A percentile compares a stretch with the other conserved stretches of the same genome.
Evolutionary conservation across 2,113 vertebrate species (phyloP).

Genomic region (Gorsachius goisagi): DNA sequence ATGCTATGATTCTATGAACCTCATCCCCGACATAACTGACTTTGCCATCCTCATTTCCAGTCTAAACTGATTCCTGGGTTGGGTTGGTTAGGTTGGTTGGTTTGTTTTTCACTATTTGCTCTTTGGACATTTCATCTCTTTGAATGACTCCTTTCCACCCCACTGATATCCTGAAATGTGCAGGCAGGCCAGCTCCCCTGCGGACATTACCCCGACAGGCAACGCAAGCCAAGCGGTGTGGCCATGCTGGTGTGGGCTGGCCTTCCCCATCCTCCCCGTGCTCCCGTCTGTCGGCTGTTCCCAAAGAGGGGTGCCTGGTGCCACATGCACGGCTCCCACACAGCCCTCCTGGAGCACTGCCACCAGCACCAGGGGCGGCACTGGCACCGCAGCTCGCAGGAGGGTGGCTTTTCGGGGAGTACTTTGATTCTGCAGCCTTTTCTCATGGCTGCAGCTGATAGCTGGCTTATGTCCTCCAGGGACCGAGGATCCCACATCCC

Average conservation of each 20-base stretch:
- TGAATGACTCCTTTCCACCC: background rate
- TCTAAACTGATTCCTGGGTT: background rate
- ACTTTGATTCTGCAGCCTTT: no score
- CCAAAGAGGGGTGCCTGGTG: background rate
- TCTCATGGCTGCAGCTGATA: background rate
- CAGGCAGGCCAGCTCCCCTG: background rate
- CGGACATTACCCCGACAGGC: background rate
- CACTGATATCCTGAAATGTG: background rate
- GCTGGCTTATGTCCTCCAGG: background rate
- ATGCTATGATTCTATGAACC: no score
- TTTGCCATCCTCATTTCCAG: background rate
- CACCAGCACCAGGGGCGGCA: fast-evolving
- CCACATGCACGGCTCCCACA: fast-evolving
- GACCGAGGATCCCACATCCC: fast-evolving
- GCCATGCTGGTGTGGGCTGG: background rate
- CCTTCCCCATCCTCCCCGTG: background rate
- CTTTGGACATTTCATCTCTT: background rate
- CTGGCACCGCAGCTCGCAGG: fast-evolving
- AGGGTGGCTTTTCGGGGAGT: fast-evolving
- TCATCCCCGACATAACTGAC: background rate
- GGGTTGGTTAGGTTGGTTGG: background rate
- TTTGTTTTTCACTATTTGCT: background rate
- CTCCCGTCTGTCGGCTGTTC: background rate
- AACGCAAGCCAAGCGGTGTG: background rate
- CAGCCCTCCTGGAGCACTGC: background rate